phyloP scores from a whole-genome alignment of 2,888 invertebrate species.

The Platycheirus rosarum region DNA sequence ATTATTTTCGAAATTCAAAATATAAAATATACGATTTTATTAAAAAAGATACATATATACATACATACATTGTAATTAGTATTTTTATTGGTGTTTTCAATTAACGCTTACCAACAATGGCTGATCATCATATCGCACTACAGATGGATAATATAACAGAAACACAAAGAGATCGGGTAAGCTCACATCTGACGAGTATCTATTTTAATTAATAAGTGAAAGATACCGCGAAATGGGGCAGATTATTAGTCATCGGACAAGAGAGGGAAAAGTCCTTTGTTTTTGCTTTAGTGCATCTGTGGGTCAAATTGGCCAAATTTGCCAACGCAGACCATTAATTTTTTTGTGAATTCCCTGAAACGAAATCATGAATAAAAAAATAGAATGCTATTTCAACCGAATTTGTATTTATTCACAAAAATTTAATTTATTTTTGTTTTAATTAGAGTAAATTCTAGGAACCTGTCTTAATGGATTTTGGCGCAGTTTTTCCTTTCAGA shows the following conservation, averaged over 20 bases:
- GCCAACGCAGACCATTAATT: background rate
- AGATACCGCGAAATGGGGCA: background rate
- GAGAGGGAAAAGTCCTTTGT: background rate
- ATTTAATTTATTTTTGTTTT: background rate
- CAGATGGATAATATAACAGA: conserved; percentile 50
- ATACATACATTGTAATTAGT: background rate
- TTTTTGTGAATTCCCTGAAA: background rate
- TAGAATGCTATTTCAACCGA: background rate
- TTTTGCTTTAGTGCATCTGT: background rate
- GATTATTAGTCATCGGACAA: background rate
- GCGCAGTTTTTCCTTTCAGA: background rate
- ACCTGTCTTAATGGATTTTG: conserved; percentile 9
- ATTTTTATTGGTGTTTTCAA: conserved; percentile 1
- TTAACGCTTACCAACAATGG: conserved; percentile 28
- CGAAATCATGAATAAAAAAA: conserved; percentile 17
- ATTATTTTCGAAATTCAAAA: conserved; percentile 5
- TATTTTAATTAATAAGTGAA: conserved; percentile 3
- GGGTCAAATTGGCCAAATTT: background rate
- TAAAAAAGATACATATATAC: too few species aligned
- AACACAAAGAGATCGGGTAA: conserved; percentile 51
- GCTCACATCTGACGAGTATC: background rate
- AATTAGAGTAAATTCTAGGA: background rate
- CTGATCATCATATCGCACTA: conserved; percentile 36
- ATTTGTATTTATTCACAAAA: background rate
- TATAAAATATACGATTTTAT: background rate